Conservation (phyloP, 2,113 vertebrate genomes). For the Cettia cetti region DNA sequence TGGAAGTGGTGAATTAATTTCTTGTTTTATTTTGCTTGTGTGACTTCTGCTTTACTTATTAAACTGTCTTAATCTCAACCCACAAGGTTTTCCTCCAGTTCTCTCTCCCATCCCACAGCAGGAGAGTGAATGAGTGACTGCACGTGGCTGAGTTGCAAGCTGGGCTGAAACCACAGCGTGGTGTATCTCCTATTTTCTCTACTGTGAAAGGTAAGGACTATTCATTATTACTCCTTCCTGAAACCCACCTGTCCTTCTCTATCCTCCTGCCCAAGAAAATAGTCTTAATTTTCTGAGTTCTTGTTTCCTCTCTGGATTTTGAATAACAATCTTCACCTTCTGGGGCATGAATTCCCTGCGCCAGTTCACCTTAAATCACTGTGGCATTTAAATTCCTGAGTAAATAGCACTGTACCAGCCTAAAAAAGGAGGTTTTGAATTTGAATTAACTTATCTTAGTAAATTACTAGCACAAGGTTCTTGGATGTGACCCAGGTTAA, state of each 20-base stretch:
- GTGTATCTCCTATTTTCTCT: not conserved
- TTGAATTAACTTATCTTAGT: not conserved
- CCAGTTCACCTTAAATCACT: not conserved
- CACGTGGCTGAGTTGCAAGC: not conserved
- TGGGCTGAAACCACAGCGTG: not conserved
- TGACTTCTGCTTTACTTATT: not conserved
- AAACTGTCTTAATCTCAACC: not conserved
- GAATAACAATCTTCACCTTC: not conserved
- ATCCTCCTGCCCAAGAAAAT: not conserved
- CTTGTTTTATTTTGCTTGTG: not conserved
- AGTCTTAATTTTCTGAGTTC: not conserved
- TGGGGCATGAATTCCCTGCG: not conserved
- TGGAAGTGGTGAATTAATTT: not conserved
- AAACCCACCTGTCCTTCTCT: not conserved
- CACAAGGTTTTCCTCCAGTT: not conserved
- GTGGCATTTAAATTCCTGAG: not conserved
- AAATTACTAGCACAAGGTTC: not conserved
- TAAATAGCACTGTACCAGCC: not conserved
- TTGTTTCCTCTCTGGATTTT: not conserved
- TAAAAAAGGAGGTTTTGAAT: no score
- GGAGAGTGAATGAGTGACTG: not conserved
- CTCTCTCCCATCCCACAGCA: rapidly evolving
- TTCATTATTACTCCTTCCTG: not conserved
- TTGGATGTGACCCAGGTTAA: not conserved
- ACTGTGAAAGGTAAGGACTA: not conserved